Evolutionary conservation across 2,888 invertebrate genomes (phyloP).

Genomic region (Thecophora atra): DNA sequence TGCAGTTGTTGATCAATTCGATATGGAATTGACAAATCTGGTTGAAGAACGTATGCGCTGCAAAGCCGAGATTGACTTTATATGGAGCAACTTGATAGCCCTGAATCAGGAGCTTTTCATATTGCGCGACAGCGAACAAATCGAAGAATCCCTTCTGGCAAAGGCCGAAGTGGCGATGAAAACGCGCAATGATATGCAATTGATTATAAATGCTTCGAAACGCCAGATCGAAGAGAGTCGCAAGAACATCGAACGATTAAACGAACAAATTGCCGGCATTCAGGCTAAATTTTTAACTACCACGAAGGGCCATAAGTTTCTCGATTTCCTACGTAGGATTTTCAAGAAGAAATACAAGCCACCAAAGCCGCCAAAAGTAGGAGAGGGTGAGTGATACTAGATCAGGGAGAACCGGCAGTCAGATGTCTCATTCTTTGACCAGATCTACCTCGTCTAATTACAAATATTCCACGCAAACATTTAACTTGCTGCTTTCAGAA

Average conservation of each 20-base stretch:
- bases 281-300: constrained; percentile 70
- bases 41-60: constrained; percentile 70
- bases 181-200: constrained; percentile 68
- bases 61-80: constrained; percentile 70
- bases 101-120: constrained; percentile 80
- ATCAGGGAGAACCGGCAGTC: no score
- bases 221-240: constrained; percentile 57
- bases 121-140: constrained; percentile 76
- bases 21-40: constrained; percentile 71
- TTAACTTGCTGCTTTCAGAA: constrained; percentile 45
- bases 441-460: no score
- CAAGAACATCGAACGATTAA: constrained; percentile 56
- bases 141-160: constrained; percentile 73
- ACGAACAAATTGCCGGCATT: constrained; percentile 67
- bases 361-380: constrained; percentile 70
- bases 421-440: no score
- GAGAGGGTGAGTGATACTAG: constrained; percentile 67
- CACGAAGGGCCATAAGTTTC: constrained; percentile 78
- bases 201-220: constrained; percentile 53
- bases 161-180: constrained; percentile 70
- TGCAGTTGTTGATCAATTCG: constrained; percentile 74
- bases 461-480: no score
- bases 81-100: constrained; percentile 73
- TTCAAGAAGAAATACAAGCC: constrained; percentile 85
- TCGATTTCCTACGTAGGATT: constrained; percentile 80